A percentile compares a stretch with the other conserved stretches of the same genome.
These are phyloP conservation scores for Amazonetta brasiliensis DNA, from an alignment of 2,797 vertebrate genomes.

Conservation along the genomic window DNA sequence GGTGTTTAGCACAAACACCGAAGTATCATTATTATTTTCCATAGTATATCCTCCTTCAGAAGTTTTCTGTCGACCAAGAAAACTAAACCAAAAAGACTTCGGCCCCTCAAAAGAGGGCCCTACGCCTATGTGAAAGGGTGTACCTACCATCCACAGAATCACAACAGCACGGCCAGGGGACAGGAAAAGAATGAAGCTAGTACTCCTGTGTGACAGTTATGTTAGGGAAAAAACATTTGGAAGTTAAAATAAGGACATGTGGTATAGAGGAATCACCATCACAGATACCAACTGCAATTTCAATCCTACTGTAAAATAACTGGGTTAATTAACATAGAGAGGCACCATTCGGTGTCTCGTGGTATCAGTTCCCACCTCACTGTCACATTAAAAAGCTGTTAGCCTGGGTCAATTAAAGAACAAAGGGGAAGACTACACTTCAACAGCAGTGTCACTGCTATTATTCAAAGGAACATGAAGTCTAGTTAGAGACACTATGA, in stretches of 20 bases:
- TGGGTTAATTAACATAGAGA: not conserved
- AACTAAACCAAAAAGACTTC: not conserved
- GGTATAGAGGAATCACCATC: not conserved
- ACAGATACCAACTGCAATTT: not conserved
- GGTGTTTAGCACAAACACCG: not conserved
- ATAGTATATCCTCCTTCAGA: not conserved
- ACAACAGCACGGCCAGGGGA: not conserved
- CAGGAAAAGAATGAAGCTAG: not conserved
- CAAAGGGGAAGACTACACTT: not conserved
- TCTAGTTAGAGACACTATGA: not conserved
- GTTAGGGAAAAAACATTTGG: not conserved
- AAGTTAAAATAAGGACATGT: not conserved
- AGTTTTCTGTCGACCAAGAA: not conserved
- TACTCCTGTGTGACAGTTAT: not conserved
- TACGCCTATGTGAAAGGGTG: not conserved
- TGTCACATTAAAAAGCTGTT: not conserved
- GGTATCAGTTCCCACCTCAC: not conserved
- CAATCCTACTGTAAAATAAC: not conserved
- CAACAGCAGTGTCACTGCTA: not conserved
- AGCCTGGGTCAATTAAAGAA: not conserved
- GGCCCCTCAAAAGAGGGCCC: rapidly evolving
- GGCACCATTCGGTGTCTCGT: not conserved
- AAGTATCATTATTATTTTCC: not conserved
- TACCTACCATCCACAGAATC: not conserved
- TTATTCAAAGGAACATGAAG: not conserved